Evolutionary conservation across 2,888 invertebrate genomes (phyloP), one percentile per base, ranked within the genome.

Genomic region (Sinhomidia bicolor): DNA sequence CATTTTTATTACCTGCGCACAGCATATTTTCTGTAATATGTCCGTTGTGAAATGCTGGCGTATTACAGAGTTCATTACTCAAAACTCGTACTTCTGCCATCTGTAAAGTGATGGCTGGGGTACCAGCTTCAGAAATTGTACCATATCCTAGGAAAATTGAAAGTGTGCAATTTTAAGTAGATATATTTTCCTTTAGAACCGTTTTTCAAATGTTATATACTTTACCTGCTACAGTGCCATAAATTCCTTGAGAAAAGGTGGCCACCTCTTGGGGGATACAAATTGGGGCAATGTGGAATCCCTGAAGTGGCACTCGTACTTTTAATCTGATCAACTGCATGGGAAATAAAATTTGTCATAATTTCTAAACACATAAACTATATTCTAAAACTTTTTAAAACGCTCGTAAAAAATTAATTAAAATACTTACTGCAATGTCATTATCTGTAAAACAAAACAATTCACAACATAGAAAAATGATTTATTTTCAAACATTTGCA

Each of bases 1-100:
- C n/a, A n/a, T n/a, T n/a, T n/a, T n/a, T n/a, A n/a, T n/a, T 41
- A 36, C 91, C 91, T n/a, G 91, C 91, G 54, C 91, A 91, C 9
- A 92, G 17, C 91, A 91, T 91, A 54, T 92, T 92, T 3, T 80
- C 76, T 0, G 91, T 88, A 17, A 89, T 89, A 60, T 88, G 89
- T 9, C 89, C 90, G 12, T 87, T 79, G 54, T 90, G 90, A 26
- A 79, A 90, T 1, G 71, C 80, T 9, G 76, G 78, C 1, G 81
- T 87, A n/a, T 90, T 90, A 65, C 91, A 91, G 2, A 84, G 51
- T 26, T 89, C 85, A 85, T 92, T 92, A 41, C 80, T 88, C 10
- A 91, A n/a, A 7, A 92, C 82, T 26, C 90, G 88, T 29, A 92
- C 91, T 29, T 85, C 74, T 0, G 91, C 91, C 74, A 87, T 90